Evolutionary conservation across 1,140 invertebrate genomes (phyloP), one percentile per base, ranked within the genome.

Genomic region (Bombyx mandarina): DNA sequence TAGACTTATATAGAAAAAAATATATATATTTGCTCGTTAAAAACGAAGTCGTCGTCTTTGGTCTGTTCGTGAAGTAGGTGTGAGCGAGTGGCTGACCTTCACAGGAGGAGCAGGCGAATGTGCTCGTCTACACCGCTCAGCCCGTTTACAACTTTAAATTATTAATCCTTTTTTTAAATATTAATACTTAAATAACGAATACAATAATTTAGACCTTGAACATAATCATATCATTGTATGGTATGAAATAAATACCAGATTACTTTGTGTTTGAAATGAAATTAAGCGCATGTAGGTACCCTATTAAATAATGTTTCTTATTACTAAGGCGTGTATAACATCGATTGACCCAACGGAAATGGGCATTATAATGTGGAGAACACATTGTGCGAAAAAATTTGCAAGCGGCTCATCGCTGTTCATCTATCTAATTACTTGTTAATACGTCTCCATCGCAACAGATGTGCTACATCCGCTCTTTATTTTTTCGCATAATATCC

Each of bases 401-500:
- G 43, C 57, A 47, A 45, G 7, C 45, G 43, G 53, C 56, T 63
- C 70, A 58, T 56, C 62, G 53, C 61, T 66, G 71, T 56, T 62
- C 64, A 61, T 54, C 63, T 50, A 63, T 69, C 69, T 80, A 83
- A 84, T 84, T 82, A 78, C 77, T 76, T 71, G 67, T 82, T 78
- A 83, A 82, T 82, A 76, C 77, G 76, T 79, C 80, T 75, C 73
- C 68, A 67, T 71, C 26, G 26, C 72, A 81, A 77, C 83, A 84
- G 77, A 85, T 86, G 83, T 79, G 79, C 72, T 68, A 86, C 82
- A 86, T 85, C 82, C 83, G 82, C 65, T 79, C 69, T 60, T 63
- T 57, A 64, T 57, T 35, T 35, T 35, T 35, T 35, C 26, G 26
- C 26, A 35, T 35, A 35, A 35, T 35, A 35, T 0, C 26, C 26